phyloP scores from a whole-genome alignment of 2,797 vertebrate species.

The Malurus leucopterus region DNA sequence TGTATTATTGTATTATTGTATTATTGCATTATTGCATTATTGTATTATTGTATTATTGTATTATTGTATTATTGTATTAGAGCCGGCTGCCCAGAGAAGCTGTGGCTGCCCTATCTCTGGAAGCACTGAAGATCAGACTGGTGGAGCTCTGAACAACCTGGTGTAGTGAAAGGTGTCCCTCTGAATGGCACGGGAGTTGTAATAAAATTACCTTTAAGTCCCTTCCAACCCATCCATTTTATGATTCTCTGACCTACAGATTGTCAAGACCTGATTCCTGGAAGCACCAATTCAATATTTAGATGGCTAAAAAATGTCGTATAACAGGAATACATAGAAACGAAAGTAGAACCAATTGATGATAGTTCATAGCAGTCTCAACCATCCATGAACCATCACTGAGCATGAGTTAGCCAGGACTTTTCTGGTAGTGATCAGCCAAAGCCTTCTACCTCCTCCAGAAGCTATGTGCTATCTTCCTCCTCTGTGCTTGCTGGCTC shows the following conservation, averaged over 20 bases:
- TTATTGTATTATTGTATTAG: background rate
- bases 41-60: background rate
- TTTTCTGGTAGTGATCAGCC: background rate
- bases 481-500: fast-evolving
- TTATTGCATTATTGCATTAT: background rate
- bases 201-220: background rate
- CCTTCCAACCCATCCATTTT: background rate
- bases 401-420: background rate
- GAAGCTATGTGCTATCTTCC: background rate
- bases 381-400: background rate
- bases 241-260: background rate
- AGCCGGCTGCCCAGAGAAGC: background rate
- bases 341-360: background rate
- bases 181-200: no score
- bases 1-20: no score
- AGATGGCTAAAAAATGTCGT: fast-evolving
- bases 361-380: background rate
- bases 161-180: background rate
- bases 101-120: background rate
- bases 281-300: background rate
- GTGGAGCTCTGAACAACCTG: background rate
- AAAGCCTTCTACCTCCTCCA: background rate
- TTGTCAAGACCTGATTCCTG: background rate
- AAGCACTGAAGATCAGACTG: background rate
- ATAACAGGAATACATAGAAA: background rate